Evolutionary conservation across 2,888 invertebrate genomes (phyloP), one percentile per base, ranked within the genome.

Genomic region (Volucella inanis): DNA sequence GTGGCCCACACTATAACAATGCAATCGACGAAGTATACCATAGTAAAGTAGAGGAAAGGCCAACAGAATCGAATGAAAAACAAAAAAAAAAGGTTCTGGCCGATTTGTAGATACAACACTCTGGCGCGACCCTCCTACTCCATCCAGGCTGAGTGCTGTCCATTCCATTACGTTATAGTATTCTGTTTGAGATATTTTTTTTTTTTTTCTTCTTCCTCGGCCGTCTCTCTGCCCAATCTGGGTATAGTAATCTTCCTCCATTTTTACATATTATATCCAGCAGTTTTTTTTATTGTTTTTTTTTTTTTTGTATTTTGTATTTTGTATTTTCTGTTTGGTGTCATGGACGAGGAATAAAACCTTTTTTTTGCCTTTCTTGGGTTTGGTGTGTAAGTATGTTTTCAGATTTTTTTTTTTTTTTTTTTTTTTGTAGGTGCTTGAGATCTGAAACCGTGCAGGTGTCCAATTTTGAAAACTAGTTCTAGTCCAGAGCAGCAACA

Each of bases 391-490:
- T 59, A 41, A 31, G 57, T 62, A 67, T 62, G 49, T 71, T 50
- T 70, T 45, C 47, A 22, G 54, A 54, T 55, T 52, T 70, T 79
- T 52, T 41, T 70, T 68, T n/a, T 61, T 50, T 14, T 4, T 65
- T 14, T 52, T 52, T 39, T 4, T 65, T 6, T 76, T 79, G 74
- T 78, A 78, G 83, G 79, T 83, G 83, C 81, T 85, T 85, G 85
- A 85, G 85, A 85, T 77, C 72, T 72, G 85, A 85, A 81, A 85
- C 85, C 85, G 85, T 85, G 85, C 85, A 85, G 85, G 85, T 85
- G 85, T 85, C 85, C 85, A 85, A 85, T 85, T 85, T 85, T 81
- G 76, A 85, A 85, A 85, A 85, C 85, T 85, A 85, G 85, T 85
- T 85, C 85, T 85, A 85, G 85, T 85, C 85, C 81, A 61, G 83